Evolutionary conservation across 2,113 vertebrate species (phyloP).

Genomic region (Hyperopisus bebe): DNA sequence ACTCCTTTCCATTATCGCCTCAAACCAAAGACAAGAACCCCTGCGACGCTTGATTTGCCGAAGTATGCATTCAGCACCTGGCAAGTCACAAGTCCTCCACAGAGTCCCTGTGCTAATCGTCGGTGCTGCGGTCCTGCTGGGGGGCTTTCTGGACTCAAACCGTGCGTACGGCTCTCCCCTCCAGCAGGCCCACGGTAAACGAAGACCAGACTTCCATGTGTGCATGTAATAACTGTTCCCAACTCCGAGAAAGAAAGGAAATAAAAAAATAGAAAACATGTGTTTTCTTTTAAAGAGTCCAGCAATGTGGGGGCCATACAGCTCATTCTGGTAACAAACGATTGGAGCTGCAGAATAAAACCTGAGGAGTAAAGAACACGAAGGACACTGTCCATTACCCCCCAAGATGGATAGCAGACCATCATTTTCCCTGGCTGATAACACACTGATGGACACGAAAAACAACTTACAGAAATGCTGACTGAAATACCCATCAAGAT

Average conservation of each 20-base stretch:
- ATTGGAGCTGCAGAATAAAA: background rate
- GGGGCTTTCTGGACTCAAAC: constrained; percentile 19
- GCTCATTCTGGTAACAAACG: background rate
- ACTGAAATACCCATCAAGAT: background rate
- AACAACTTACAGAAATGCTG: background rate
- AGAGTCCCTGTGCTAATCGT: constrained; percentile 19
- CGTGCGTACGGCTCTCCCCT: constrained; percentile 9
- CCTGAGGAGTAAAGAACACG: background rate
- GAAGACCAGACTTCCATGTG: constrained; percentile 25
- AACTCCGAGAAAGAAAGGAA: constrained; percentile 23
- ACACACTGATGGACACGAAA: background rate
- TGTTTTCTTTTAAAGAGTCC: constrained; percentile 47
- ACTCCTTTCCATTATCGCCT: background rate
- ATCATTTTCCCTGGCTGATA: background rate
- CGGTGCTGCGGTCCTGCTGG: constrained; percentile 17
- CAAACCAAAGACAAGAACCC: background rate
- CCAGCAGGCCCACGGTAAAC: constrained; percentile 5
- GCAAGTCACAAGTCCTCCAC: constrained; percentile 23
- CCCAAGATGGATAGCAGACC: background rate
- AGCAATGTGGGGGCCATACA: constrained; percentile 53
- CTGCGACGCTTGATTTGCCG: background rate
- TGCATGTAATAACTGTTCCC: constrained; percentile 44
- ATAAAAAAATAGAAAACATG: constrained; percentile 44
- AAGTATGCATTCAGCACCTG: constrained; percentile 16
- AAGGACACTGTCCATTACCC: background rate